Conservation (phyloP, 2,888 invertebrate species). For the Phengaris arion region DNA sequence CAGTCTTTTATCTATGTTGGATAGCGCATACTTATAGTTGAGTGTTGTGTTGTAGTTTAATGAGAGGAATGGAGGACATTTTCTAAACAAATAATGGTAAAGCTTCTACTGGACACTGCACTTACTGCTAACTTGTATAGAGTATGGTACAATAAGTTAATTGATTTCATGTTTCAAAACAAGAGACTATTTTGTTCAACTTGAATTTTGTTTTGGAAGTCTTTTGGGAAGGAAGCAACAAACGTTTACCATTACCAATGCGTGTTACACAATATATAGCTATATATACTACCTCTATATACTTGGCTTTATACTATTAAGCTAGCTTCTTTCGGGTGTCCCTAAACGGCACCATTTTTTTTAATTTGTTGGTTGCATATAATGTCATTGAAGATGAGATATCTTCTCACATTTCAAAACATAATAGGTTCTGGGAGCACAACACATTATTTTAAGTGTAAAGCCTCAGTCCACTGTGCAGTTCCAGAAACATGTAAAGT, state of each 20-base stretch:
- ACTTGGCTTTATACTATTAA: too few relatives aligned
- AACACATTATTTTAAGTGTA: too few relatives aligned
- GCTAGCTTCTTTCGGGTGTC: too few relatives aligned
- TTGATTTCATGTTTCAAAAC: too few relatives aligned
- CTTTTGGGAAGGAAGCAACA: too few relatives aligned
- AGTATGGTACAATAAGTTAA: too few relatives aligned
- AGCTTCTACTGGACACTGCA: background rate
- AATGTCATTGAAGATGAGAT: background rate
- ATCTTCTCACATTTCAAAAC: background rate
- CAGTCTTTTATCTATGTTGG: background rate
- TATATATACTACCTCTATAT: too few relatives aligned
- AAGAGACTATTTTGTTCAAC: background rate
- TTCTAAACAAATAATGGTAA: background rate
- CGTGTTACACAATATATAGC: too few relatives aligned
- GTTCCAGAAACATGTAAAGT: background rate
- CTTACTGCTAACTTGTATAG: background rate
- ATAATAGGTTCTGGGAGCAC: background rate
- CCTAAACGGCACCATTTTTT: too few relatives aligned
- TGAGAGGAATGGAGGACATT: background rate
- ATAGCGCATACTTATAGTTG: background rate
- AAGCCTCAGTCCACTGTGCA: background rate
- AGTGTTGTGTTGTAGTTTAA: slow-evolving; percentile 1
- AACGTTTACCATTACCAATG: too few relatives aligned
- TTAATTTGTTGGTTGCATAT: too few relatives aligned
- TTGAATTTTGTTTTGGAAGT: too few relatives aligned